phyloP scores from a whole-genome alignment of 2,888 invertebrate species.

The Cheilosia vulpina region DNA sequence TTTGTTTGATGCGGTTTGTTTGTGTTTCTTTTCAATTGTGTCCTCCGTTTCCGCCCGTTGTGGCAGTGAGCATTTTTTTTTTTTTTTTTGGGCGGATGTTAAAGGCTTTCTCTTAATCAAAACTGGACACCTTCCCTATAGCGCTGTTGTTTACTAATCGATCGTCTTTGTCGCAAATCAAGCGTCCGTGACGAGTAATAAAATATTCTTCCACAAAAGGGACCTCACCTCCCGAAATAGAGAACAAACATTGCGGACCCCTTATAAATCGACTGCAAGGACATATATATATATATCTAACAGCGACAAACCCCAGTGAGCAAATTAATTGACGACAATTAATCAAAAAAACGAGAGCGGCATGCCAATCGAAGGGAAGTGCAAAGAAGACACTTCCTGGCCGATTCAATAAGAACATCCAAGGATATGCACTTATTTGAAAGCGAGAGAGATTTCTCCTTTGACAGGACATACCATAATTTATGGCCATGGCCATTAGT shows the following conservation, averaged over 20 bases:
- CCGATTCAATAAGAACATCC: constrained; percentile 3
- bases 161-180: constrained; percentile 45
- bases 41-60: background rate
- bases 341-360: constrained; percentile 64
- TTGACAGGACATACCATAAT: constrained; percentile 68
- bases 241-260: constrained; percentile 25
- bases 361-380: constrained; percentile 34
- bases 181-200: constrained; percentile 57
- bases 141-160: constrained; percentile 8
- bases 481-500: constrained; percentile 72
- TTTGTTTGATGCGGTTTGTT: constrained; percentile 39
- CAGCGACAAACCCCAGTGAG: constrained; percentile 61
- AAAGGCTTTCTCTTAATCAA: background rate
- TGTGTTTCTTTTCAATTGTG: background rate
- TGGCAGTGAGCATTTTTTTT: background rate
- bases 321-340: constrained; percentile 72
- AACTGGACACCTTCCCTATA: background rate
- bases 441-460: constrained; percentile 9
- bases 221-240: background rate
- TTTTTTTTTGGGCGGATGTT: background rate
- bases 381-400: constrained; percentile 20
- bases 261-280: constrained; percentile 33
- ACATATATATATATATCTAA: constrained; percentile 4
- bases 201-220: constrained; percentile 11
- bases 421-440: constrained; percentile 33